Conservation (phyloP, 2,797 vertebrate genomes). For the Mormyrops boulengeri region DNA sequence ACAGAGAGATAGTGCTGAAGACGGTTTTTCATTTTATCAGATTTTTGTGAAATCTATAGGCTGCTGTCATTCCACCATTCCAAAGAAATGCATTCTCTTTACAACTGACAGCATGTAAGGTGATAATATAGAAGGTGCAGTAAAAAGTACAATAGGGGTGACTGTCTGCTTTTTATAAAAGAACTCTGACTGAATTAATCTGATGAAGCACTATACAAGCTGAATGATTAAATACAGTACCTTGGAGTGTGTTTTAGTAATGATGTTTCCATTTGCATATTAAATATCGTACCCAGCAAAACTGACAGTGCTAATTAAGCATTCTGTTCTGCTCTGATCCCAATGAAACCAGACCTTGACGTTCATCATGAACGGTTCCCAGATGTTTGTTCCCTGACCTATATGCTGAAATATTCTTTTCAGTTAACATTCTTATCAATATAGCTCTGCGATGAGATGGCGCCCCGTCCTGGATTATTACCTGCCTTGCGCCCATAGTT, state of each 20-base stretch:
- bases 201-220: not conserved
- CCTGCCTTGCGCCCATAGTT: not conserved
- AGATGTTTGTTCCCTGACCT: not conserved
- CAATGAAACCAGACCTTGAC: not conserved
- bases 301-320: not conserved
- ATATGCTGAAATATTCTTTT: not conserved
- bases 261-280: not conserved
- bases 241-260: not conserved
- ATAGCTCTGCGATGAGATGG: not conserved
- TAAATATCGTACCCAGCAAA: not conserved
- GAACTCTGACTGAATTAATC: not conserved
- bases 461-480: not conserved
- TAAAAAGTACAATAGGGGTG: not conserved
- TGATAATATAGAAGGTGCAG: not conserved
- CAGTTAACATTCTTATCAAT: not conserved
- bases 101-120: not conserved
- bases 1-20: not conserved
- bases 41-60: constrained; percentile 1
- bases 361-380: not conserved
- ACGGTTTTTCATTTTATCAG: not conserved
- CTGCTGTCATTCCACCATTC: not conserved
- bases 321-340: not conserved
- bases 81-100: not conserved
- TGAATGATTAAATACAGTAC: not conserved
- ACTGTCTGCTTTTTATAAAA: not conserved